Base-by-base conservation (phyloP, 2,113 vertebrate species). In the Lepus timidus region DNA sequence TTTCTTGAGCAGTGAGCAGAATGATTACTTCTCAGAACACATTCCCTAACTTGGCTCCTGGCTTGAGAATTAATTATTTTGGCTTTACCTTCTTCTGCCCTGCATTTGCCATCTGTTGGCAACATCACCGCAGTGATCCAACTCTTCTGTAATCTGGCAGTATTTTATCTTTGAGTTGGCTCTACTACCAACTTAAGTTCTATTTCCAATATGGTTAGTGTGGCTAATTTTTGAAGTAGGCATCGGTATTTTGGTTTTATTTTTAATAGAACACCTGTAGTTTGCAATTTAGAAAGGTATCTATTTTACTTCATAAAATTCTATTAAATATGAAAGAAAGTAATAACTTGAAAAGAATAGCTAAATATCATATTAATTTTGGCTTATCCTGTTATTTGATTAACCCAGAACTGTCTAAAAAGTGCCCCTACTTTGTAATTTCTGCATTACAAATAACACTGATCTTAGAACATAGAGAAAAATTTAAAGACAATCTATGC, bases 21-120 rank as follows among this genome's bases (percentile, higher is more conserved):
- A 86, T 96, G 86, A 95, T 96, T 95, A 76, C 96, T 93, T 93
- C 62, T 94, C 97, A 97, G 95, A 93, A 88, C 31, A 55, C n/a
- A 90, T 93, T 87, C 9, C 31, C 81, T 97, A 81, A 22, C 73
- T 97, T 97, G 19, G 85, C 95, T 97, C 31, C 82, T 95, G 92
- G 80, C 82, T 97, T 97, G n/a, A 88, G 90, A 96, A 93, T 88
- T 97, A 98, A 98, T 98, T 98, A 97, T 97, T 98, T 98, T 98
- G 97, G 86, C 96, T 87, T 97, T 52, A 27, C 93, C 79, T 93
- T 71, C 33, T 4, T 55, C 76, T 31, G 12, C 93, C 92, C 89
- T 96, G 92, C 55, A 92, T 97, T 98, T 98, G 85, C 97, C 97
- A 97, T 98, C 97, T 98, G 97, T 97, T 97, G 96, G 64, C 92